These are phyloP conservation scores for Elysia crispata DNA, from an alignment of 2,888 invertebrate species.

Conservation along the genomic window DNA sequence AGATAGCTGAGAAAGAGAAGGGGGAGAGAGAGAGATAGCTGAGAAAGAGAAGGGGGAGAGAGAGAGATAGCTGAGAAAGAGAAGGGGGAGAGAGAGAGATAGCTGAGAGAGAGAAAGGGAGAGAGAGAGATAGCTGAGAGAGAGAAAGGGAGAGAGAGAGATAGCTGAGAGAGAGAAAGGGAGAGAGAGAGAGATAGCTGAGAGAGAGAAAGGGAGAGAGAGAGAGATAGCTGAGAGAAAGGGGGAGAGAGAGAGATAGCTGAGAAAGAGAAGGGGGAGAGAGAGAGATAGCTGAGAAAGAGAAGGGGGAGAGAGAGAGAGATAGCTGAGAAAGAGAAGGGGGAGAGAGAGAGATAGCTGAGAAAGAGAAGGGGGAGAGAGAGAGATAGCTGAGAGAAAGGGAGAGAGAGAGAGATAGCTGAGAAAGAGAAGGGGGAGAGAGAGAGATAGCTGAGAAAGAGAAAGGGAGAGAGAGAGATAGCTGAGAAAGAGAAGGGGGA, in stretches of 20 bases:
- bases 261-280: not conserved
- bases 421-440: slow-evolving; percentile 20
- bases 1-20: too few relatives aligned
- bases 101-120: not conserved
- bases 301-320: slow-evolving; percentile 15
- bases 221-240: slow-evolving; percentile 2
- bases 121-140: slow-evolving; percentile 6
- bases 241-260: not conserved
- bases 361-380: not conserved
- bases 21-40: not conserved
- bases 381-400: slow-evolving; percentile 13
- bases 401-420: slow-evolving; percentile 18
- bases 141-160: slow-evolving; percentile 21
- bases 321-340: not conserved
- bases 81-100: not conserved
- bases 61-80: not conserved
- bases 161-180: slow-evolving; percentile 1
- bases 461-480: slow-evolving; percentile 13
- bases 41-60: not conserved
- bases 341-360: too few relatives aligned
- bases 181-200: slow-evolving; percentile 2
- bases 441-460: slow-evolving; percentile 3
- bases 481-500: not conserved
- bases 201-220: slow-evolving; percentile 12
- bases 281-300: not conserved